Base-by-base conservation (phyloP, 2,113 vertebrate genomes). In the Tautogolabrus adspersus region DNA sequence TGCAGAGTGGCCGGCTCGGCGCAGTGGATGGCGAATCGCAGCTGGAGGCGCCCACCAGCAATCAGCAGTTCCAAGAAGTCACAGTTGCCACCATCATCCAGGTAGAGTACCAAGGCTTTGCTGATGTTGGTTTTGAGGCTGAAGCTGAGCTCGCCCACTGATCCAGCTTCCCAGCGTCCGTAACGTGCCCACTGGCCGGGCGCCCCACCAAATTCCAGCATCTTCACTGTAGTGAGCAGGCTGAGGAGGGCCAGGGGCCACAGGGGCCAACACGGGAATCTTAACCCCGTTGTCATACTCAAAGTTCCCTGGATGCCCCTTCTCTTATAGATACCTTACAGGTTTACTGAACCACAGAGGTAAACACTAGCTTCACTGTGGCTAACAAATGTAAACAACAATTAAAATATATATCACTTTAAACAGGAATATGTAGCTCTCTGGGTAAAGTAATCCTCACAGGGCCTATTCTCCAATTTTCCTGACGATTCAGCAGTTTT, bases 131-230 rank as follows among this genome's bases (percentile, higher is more conserved):
- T 97, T 89, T 96, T 96, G 58, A 98, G 72, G 75, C 96, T 96
- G 90, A 98, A 98, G 90, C 96, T 98, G 55, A 98, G 94, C 81
- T 97, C 96, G 0, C 96, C 97, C 0, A 94, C 94, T 1, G 95
- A 94, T 37, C 95, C 95, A 1, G 96, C 96, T 34, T 96, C 95
- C 96, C 96, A 98, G 66, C 96, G 96, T 6, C 94, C 96, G 0
- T 98, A 98, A 12, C 97, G 96, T 0, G 97, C 97, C 96, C 96
- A 98, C 83, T 98, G 97, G 19, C 97, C 97, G 0, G 96, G 95
- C 1, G 94, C 94, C 0, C 97, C 97, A 5, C 96, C 95, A 0
- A 98, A 98, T 87, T 98, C 97, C 86, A 98, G 89, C 34, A 93
- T 88, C 3, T 55, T 75, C 1, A 89, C 86, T 5, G 75, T 80